Conservation (phyloP, 2,113 vertebrate genomes). For the Sinocyclocheilus anophthalmus region DNA sequence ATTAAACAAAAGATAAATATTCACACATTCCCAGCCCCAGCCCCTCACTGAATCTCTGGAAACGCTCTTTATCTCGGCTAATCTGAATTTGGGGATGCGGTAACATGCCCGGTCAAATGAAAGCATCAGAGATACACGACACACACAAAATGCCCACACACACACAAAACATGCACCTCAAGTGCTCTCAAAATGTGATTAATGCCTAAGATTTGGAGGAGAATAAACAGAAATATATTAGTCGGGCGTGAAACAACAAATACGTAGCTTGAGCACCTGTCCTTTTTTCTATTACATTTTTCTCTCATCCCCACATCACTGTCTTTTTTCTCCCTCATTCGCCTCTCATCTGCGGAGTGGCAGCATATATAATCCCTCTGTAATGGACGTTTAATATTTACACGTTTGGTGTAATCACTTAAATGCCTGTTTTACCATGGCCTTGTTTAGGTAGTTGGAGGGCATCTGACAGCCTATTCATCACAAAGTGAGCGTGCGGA, state of each 20-base stretch:
- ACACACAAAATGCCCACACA: constrained; percentile 44
- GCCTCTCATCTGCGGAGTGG: constrained; percentile 60
- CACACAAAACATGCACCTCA: constrained; percentile 23
- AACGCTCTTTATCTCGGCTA: constrained; percentile 63
- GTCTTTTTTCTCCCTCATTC: not conserved
- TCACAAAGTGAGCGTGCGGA: constrained; percentile 78
- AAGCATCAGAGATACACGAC: constrained; percentile 49
- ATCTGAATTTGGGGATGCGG: constrained; percentile 71
- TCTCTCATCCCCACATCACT: not conserved
- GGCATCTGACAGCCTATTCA: constrained; percentile 79
- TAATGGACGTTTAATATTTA: constrained; percentile 82
- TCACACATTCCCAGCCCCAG: constrained; percentile 14
- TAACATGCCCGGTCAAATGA: constrained; percentile 74
- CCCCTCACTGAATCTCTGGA: constrained; percentile 50
- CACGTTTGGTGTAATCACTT: constrained; percentile 77
- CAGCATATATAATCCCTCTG: constrained; percentile 72
- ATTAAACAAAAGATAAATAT: constrained; percentile 54
- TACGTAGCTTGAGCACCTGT: constrained; percentile 53
- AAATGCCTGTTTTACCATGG: constrained; percentile 60
- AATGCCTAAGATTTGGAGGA: constrained; percentile 73
- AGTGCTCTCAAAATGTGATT: constrained; percentile 61
- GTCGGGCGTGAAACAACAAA: constrained; percentile 42
- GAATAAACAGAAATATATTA: constrained; percentile 61
- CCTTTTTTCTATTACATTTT: constrained; percentile 56
- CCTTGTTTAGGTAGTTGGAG: constrained; percentile 76